These are phyloP conservation scores for Psephotus haematonotus DNA, from an alignment of 2,113 vertebrate genomes.

Conservation along the genomic window DNA sequence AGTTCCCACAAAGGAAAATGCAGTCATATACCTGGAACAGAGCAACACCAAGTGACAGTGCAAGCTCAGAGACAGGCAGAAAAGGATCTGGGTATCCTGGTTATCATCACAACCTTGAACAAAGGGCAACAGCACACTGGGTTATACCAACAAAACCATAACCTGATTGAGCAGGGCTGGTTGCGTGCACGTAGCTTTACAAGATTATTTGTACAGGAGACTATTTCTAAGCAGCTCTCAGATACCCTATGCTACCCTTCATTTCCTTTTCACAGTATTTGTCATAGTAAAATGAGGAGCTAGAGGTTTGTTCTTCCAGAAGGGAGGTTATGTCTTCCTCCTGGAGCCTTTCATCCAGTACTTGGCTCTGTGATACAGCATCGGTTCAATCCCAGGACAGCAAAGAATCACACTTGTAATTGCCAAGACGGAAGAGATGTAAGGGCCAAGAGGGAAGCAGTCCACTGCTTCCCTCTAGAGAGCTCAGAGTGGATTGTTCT, in stretches of 20 bases:
- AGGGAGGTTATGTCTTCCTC: fast-evolving
- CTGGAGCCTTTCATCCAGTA: background rate
- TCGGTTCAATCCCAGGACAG: background rate
- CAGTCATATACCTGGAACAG: background rate
- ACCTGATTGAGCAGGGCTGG: background rate
- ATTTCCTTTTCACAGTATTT: background rate
- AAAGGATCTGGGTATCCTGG: background rate
- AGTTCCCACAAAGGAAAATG: background rate
- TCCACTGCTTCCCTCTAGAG: background rate
- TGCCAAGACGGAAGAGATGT: background rate
- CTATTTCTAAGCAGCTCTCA: background rate
- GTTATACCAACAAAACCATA: background rate
- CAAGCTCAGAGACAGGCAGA: background rate
- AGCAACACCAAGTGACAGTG: background rate
- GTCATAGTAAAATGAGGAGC: background rate
- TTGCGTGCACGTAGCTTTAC: fast-evolving
- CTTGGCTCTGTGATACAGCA: background rate
- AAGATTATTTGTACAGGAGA: background rate
- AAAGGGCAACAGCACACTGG: background rate
- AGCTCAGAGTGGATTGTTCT: background rate
- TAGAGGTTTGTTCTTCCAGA: background rate
- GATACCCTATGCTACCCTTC: background rate
- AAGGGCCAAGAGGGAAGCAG: background rate
- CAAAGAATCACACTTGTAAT: background rate
- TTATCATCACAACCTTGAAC: background rate